A percentile compares a stretch with the other conserved stretches of the same genome.
Evolutionary conservation across 2,888 invertebrate species (phyloP).

Genomic region (Diplazon laetatorius): DNA sequence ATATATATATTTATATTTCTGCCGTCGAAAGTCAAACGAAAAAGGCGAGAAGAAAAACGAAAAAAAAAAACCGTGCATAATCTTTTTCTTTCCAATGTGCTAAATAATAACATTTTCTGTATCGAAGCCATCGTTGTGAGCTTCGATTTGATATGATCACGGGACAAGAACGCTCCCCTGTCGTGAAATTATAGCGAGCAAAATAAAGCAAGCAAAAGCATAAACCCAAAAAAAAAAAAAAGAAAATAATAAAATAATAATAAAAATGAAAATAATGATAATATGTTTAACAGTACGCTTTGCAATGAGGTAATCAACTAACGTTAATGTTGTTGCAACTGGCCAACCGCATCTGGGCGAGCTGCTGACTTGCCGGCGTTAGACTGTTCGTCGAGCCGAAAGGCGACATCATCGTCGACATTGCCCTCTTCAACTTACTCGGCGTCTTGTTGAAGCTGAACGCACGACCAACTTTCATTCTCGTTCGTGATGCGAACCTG

Average conservation of each 20-base stretch:
- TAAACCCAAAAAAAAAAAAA: constrained; percentile 56
- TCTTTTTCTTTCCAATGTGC: constrained; percentile 1
- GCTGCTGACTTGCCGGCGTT: constrained; percentile 90
- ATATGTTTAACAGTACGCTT: constrained; percentile 3
- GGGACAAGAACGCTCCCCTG: constrained; percentile 59
- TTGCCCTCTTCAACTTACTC: constrained; percentile 95
- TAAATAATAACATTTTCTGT: constrained; percentile 3
- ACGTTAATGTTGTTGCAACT: constrained; percentile 94
- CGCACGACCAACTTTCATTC: constrained; percentile 95
- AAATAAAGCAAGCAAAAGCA: constrained; percentile 52
- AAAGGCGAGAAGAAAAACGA: neutral
- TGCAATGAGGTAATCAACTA: constrained; percentile 81
- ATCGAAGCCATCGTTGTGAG: constrained; percentile 4
- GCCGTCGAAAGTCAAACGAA: constrained; percentile 31
- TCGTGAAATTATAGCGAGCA: constrained; percentile 67
- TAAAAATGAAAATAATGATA: constrained; percentile 43
- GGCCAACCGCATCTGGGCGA: constrained; percentile 93
- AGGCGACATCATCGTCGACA: constrained; percentile 97
- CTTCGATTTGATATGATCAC: constrained; percentile 17
- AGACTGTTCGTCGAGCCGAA: constrained; percentile 93
- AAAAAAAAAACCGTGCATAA: constrained; percentile 21
- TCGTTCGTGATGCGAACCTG: constrained; percentile 90
- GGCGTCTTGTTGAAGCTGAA: constrained; percentile 98
- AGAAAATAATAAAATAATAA: constrained; percentile 42
- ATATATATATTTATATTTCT: too few species aligned